Conservation (phyloP, 2,888 invertebrate genomes). For the Cryptocheilus praepositus region DNA sequence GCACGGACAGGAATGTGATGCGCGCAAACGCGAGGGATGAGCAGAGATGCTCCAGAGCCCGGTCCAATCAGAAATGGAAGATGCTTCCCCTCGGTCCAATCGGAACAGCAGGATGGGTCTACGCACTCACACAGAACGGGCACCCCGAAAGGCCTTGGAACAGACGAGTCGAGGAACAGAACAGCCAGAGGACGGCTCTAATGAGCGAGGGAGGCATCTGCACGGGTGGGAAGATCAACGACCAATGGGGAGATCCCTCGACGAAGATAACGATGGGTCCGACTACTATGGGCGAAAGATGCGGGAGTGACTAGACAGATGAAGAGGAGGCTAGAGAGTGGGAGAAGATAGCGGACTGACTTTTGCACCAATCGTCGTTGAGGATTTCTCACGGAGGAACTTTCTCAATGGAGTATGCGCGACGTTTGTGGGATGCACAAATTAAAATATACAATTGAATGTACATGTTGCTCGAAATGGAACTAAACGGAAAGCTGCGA, state of each 20-base stretch:
- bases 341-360: constrained; percentile 53
- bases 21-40: constrained; percentile 71
- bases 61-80: constrained; percentile 65
- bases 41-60: constrained; percentile 66
- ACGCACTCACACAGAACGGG: constrained; percentile 46
- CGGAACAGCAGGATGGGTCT: constrained; percentile 63
- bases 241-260: constrained; percentile 62
- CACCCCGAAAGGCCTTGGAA: constrained; percentile 40
- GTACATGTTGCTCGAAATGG: no score
- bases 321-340: constrained; percentile 38
- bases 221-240: constrained; percentile 62
- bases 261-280: constrained; percentile 58
- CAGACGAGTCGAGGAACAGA: constrained; percentile 33
- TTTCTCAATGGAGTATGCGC: constrained; percentile 23
- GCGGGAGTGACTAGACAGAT: constrained; percentile 18
- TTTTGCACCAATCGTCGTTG: constrained; percentile 46
- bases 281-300: constrained; percentile 22
- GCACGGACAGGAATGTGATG: constrained; percentile 28
- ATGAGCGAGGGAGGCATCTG: constrained; percentile 57
- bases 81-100: constrained; percentile 71
- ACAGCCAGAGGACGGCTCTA: constrained; percentile 39
- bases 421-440: no score
- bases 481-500: no score
- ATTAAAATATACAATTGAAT: no score
- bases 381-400: not conserved